Conservation (phyloP, 2,888 invertebrate species). For the Caenorhabditis sp. region DNA sequence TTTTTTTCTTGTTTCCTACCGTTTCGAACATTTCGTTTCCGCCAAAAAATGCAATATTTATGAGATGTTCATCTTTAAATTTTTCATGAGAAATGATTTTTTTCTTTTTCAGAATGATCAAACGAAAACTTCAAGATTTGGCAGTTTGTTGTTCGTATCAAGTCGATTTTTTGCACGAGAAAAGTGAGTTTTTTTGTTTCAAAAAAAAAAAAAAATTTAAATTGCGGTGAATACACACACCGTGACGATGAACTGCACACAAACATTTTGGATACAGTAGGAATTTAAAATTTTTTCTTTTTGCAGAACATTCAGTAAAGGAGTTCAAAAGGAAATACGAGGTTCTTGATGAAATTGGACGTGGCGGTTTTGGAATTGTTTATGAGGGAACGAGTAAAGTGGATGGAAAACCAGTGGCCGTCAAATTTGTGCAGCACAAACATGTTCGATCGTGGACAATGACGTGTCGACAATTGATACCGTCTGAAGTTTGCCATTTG, state of each 20-base stretch:
- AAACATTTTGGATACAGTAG: no score
- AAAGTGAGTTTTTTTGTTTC: slow-evolving; percentile 42
- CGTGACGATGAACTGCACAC: no score
- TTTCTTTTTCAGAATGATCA: slow-evolving; percentile 58
- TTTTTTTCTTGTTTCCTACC: no score
- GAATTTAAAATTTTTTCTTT: slow-evolving; percentile 5
- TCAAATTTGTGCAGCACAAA: slow-evolving; percentile 68
- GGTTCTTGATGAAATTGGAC: slow-evolving; percentile 63
- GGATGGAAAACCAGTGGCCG: slow-evolving; percentile 64
- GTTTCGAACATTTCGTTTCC: background rate
- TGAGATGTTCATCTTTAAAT: background rate
- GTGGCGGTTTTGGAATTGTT: slow-evolving; percentile 67
- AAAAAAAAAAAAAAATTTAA: no score
- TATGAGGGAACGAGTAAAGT: slow-evolving; percentile 52
- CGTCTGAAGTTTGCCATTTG: slow-evolving; percentile 66
- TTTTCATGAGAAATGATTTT: background rate
- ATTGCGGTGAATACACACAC: no score
- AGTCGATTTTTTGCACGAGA: slow-evolving; percentile 63
- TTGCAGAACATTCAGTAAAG: slow-evolving; percentile 58
- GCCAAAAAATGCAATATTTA: background rate
- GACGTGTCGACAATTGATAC: slow-evolving; percentile 61
- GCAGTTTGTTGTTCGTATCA: slow-evolving; percentile 67
- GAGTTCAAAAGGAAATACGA: slow-evolving; percentile 60
- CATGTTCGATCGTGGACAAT: slow-evolving; percentile 66
- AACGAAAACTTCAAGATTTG: slow-evolving; percentile 64